Percentiles rank a stretch among this genome's conserved stretches.
phyloP scores from a whole-genome alignment of 2,797 vertebrate genomes.

The Oceanodroma leucorhoa region DNA sequence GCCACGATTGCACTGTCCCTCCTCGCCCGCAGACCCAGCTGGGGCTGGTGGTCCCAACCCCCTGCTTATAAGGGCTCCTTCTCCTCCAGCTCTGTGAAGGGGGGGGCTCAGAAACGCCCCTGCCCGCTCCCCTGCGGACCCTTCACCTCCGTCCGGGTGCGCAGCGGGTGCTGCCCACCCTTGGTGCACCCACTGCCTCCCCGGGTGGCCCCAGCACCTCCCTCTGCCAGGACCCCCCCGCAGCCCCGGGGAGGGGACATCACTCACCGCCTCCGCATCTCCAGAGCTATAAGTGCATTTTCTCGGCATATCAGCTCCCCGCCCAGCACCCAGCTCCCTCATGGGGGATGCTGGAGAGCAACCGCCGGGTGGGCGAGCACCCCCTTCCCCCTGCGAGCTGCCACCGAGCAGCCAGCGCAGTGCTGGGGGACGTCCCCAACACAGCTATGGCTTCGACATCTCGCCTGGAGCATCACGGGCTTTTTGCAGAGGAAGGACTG shows the following conservation, averaged over 20 bases:
- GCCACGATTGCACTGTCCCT: neutral
- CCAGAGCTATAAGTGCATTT: neutral
- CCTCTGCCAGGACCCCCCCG: neutral
- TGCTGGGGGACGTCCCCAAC: neutral
- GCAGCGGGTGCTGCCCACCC: neutral
- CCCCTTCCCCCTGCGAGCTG: rapidly evolving
- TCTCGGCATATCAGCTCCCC: neutral
- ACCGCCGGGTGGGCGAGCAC: neutral
- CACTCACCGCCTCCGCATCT: rapidly evolving
- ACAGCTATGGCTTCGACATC: rapidly evolving
- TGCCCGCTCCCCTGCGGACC: rapidly evolving
- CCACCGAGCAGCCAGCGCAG: rapidly evolving
- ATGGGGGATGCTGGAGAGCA: neutral
- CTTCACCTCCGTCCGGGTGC: rapidly evolving
- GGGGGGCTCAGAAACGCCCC: neutral
- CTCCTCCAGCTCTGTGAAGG: neutral
- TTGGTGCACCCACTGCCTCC: neutral
- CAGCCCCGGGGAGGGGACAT: neutral
- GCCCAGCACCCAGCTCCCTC: neutral
- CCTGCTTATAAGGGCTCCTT: neutral
- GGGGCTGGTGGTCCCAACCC: neutral
- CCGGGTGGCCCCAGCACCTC: neutral
- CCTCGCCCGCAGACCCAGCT: rapidly evolving
- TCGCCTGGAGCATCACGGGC: neutral
- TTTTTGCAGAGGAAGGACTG: neutral